A percentile compares a stretch with the other conserved stretches of the same genome.
phyloP scores from a whole-genome alignment of 1,140 invertebrate genomes.

The Panulirus ornatus region DNA sequence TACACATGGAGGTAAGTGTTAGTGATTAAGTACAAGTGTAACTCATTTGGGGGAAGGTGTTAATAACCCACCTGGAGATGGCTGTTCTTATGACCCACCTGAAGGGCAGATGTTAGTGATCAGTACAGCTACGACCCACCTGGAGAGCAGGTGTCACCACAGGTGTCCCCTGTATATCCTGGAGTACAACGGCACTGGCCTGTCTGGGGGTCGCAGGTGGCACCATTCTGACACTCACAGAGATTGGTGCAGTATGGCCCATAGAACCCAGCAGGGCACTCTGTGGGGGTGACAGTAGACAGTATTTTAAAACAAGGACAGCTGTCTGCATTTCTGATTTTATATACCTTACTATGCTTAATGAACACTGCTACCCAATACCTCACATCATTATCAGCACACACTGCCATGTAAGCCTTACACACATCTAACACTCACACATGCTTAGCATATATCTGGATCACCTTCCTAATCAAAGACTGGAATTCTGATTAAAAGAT shows the following conservation, averaged over 20 bases:
- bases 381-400: not conserved
- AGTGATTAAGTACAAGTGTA: not conserved
- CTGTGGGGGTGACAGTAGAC: conserved; percentile 79
- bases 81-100: no score
- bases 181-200: conserved; percentile 88
- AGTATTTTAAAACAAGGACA: not conserved
- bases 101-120: no score
- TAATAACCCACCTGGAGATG: no score
- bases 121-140: conserved; percentile 64
- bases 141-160: conserved; percentile 86
- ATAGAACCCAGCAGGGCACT: conserved; percentile 86
- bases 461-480: no score
- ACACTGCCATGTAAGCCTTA: not conserved
- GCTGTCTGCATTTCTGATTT: not conserved
- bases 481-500: no score
- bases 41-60: no score
- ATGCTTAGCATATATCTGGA: no score
- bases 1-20: no score
- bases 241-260: conserved; percentile 84
- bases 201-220: conserved; percentile 85
- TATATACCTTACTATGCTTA: conserved; percentile 85
- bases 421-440: not conserved
- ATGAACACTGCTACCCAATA: conserved; percentile 83
- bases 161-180: conserved; percentile 88
- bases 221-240: conserved; percentile 87